Evolutionary conservation across 53 echinoderm and acorn worm genomes (phyloP).

Genomic region (Antedon mediterranea): DNA sequence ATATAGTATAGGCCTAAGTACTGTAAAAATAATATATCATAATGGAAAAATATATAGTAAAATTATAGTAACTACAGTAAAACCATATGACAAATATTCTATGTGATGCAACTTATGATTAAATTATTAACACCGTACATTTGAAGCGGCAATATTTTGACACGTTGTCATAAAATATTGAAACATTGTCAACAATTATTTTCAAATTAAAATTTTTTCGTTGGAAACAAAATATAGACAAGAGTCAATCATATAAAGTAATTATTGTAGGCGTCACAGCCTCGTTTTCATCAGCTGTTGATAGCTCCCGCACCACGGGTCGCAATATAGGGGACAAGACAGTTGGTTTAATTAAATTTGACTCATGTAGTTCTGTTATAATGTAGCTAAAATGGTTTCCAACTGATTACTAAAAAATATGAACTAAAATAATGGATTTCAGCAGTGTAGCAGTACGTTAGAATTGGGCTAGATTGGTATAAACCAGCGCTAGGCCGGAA

Average conservation of each 20-base stretch:
- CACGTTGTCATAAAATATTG: too few relatives aligned
- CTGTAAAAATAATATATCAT: too few relatives aligned
- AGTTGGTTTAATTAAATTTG: neutral
- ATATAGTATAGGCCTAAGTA: too few relatives aligned
- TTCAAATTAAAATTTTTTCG: neutral
- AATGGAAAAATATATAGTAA: too few relatives aligned
- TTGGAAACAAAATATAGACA: neutral
- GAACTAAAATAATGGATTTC: neutral
- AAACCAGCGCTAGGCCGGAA: neutral
- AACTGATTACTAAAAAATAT: neutral
- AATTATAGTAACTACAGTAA: too few relatives aligned
- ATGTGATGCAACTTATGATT: too few relatives aligned
- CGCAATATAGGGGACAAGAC: neutral
- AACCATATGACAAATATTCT: too few relatives aligned
- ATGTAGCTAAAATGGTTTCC: slow-evolving; percentile 1
- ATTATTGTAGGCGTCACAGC: neutral
- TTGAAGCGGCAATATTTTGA: too few relatives aligned
- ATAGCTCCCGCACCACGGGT: neutral
- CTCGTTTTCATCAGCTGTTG: neutral
- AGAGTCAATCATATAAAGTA: neutral
- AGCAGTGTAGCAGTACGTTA: neutral
- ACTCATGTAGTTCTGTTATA: neutral
- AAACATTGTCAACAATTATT: too few relatives aligned
- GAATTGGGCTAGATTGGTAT: neutral
- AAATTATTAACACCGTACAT: too few relatives aligned